Base-by-base conservation (phyloP, 2,113 vertebrate species). In the Catharus minimus region DNA sequence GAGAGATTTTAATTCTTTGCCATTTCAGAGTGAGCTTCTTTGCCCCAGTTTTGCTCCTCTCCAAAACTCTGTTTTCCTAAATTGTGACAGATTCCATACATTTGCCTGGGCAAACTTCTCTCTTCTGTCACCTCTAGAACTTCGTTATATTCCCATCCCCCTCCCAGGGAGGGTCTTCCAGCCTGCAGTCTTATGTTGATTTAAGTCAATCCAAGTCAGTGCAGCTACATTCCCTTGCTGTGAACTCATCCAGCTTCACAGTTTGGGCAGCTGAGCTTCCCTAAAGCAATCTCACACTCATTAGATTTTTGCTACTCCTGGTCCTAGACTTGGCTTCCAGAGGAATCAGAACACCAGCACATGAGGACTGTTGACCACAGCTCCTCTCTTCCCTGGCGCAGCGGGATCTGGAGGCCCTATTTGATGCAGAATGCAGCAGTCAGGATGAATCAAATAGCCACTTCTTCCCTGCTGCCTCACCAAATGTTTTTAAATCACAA, bases 281-380 rank as follows among this genome's bases (percentile, higher is more conserved):
- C 57, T 15, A 82, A 85, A 84, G 14, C 65, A 67, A 26, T 27
- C 27, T 79, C 46, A 18, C 2, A 3, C 8, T 81, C 8, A 1
- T 30, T 90, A 53, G 43, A 36, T 58, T 77, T 94, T 92, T 86
- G 26, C 39, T 44, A 1, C 11, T 88, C 10, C 27, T 87, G 15
- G 7, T 55, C 46, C 27, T 53, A 72, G 36, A 14, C 33, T 80
- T 89, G 43, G 41, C 27, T 78, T 87, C 36, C 28, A 57, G 41
- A 16, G 12, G 8, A 23, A 41, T 49, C 41, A 53, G 53, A 82
- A 21, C 41, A 46, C 11, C 30, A 55, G 39, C 3, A 0, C 3
- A 0, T 0, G 0, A 22, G 36, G 27, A 22, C 85, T 79, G 22
- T 43, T 72, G 50, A 28, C 50, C 8, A 0, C 38, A 72, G 43